Evolutionary conservation across 2,113 vertebrate genomes (phyloP).

Genomic region (Gymnobelideus leadbeateri): DNA sequence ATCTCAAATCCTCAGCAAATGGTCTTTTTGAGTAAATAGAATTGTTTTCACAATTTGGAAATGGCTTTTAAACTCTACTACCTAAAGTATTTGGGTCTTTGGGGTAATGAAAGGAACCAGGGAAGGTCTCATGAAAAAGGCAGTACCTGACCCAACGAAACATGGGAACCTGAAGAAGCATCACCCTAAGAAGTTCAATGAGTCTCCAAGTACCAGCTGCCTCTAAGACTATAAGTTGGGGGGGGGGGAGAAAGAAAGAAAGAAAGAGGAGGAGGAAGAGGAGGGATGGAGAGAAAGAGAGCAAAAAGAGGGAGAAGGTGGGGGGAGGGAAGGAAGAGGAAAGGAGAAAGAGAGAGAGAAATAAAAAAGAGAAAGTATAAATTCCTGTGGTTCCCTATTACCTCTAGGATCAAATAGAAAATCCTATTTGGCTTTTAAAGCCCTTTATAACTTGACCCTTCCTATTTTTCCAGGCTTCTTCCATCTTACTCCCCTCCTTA

Average conservation of each 20-base stretch:
- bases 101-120: background rate
- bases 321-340: fast-evolving
- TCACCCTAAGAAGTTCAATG: background rate
- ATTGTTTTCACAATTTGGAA: background rate
- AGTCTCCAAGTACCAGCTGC: background rate
- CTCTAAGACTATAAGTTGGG: background rate
- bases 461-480: background rate
- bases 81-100: background rate
- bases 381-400: background rate
- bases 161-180: background rate
- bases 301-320: too few species aligned
- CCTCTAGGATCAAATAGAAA: background rate
- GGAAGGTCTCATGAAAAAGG: background rate
- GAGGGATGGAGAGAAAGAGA: fast-evolving
- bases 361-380: background rate
- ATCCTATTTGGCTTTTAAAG: background rate
- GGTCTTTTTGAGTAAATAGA: background rate
- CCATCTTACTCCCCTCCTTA: background rate
- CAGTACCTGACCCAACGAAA: background rate
- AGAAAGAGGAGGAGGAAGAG: fast-evolving
- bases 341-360: background rate
- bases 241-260: background rate
- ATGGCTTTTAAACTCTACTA: background rate
- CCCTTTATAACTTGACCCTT: background rate
- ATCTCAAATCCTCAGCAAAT: background rate